Percentiles rank a stretch among this genome's conserved stretches.
phyloP scores from a whole-genome alignment of 2,888 invertebrate species.

The Amphipoea oculea region DNA sequence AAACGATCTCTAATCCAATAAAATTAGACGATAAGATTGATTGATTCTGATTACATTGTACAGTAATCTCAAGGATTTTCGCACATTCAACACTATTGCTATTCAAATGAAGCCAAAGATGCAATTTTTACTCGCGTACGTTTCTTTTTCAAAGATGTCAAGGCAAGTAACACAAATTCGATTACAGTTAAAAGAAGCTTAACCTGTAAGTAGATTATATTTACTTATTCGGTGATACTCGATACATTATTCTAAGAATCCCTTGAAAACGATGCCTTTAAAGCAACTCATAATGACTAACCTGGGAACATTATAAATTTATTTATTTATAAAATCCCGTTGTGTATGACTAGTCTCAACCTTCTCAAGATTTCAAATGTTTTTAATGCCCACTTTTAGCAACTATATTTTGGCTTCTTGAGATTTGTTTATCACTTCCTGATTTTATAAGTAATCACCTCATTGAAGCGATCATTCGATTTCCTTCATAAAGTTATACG shows the following conservation, averaged over 20 bases:
- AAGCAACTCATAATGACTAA: background rate
- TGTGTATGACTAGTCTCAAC: background rate
- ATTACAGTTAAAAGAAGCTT: constrained; percentile 26
- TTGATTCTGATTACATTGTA: constrained; percentile 20
- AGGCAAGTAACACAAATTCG: constrained; percentile 46
- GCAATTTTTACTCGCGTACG: constrained; percentile 18
- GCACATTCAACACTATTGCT: constrained; percentile 30
- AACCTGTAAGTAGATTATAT: background rate
- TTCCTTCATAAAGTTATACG: background rate
- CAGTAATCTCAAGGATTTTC: constrained; percentile 38
- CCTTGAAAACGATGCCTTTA: background rate
- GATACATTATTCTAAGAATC: constrained; percentile 24
- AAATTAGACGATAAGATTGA: constrained; percentile 2
- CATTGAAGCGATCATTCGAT: background rate
- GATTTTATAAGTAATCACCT: background rate
- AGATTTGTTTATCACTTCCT: background rate
- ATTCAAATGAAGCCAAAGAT: constrained; percentile 26
- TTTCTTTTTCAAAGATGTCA: constrained; percentile 46
- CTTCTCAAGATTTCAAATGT: background rate
- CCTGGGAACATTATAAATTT: constrained; percentile 3
- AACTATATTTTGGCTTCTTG: background rate
- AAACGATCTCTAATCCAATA: constrained; percentile 8
- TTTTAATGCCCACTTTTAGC: background rate
- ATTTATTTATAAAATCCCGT: background rate
- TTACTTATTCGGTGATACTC: constrained; percentile 17